Evolutionary conservation across 2,888 invertebrate genomes (phyloP).

Genomic region (Chalcosyrphus nemorum): DNA sequence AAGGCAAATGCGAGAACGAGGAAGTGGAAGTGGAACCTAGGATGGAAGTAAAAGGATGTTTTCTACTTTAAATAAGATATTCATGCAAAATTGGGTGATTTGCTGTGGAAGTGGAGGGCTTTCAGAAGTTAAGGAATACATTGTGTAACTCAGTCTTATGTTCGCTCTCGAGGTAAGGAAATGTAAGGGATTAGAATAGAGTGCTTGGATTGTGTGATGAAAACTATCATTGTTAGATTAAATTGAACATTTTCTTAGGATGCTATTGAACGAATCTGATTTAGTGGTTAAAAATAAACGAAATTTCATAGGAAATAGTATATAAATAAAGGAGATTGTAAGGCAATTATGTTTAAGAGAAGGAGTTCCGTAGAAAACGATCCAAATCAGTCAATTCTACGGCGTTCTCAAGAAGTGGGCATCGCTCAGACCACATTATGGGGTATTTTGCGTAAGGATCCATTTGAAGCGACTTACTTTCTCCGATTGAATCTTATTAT

Average conservation of each 20-base stretch:
- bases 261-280: not conserved
- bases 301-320: not conserved
- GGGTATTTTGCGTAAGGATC: too few relatives aligned
- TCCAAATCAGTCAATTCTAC: too few relatives aligned
- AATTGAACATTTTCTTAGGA: not conserved
- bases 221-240: not conserved
- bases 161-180: not conserved
- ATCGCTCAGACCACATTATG: too few relatives aligned
- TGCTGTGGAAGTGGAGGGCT: not conserved
- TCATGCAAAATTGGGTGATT: constrained; percentile 33
- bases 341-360: too few relatives aligned
- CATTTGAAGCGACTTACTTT: too few relatives aligned
- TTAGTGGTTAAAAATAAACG: not conserved
- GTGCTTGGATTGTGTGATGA: not conserved
- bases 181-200: not conserved
- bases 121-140: not conserved
- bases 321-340: too few relatives aligned
- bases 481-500: too few relatives aligned
- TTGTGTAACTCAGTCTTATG: not conserved
- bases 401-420: too few relatives aligned
- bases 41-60: constrained; percentile 5
- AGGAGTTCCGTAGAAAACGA: too few relatives aligned
- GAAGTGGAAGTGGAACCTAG: not conserved
- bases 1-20: not conserved
- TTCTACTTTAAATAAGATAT: constrained; percentile 22